Base-by-base conservation (phyloP, 2,113 vertebrate genomes). In the Delphinapterus leucas region DNA sequence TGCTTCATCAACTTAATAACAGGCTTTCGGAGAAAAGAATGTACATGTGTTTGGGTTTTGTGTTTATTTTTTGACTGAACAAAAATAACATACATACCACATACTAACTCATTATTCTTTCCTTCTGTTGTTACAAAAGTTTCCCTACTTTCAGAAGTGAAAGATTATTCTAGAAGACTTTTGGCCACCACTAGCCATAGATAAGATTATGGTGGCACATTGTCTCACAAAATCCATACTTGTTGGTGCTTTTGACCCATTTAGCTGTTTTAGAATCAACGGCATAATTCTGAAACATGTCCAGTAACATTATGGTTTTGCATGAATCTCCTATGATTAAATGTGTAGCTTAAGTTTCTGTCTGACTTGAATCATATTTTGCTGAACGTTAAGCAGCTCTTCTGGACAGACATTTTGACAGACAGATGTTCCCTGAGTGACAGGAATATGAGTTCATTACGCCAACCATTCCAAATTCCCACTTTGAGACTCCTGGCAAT, bases 381-480 rank as follows among this genome's bases (percentile, higher is more conserved):
- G 4, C n/a, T 94, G 15, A 83, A 86, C 61, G 10, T 94, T 87
- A 74, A 71, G 44, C 12, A 71, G 25, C 74, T 86, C 55, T 68
- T 93, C 74, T 38, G 80, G 25, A 74, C 23, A 86, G 70, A 74
- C 60, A 55, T 90, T 86, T 94, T 94, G 61, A 95, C 47, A 93
- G 21, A 61, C 28, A 79, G 33, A 70, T 82, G 93, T 33, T 92
- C 63, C 38, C 63, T 92, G 14, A 96, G 73, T 63, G 63, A 83
- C 41, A 83, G 73, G 89, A 96, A 79, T 92, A 83, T 79, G 49
- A 92, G 84, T 93, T 89, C 89, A 87, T 93, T 89, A 55, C 12
- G 47, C 28, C 55, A 89, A 67, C 63, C 63, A 74, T 53, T 80
- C 44, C 33, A 70, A 58, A 28, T 8, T 83, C 33, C 36, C 25